Evolutionary conservation across 2,888 invertebrate species (phyloP), one percentile per base, ranked within the genome.

Genomic region (Mechanitis messenoides): DNA sequence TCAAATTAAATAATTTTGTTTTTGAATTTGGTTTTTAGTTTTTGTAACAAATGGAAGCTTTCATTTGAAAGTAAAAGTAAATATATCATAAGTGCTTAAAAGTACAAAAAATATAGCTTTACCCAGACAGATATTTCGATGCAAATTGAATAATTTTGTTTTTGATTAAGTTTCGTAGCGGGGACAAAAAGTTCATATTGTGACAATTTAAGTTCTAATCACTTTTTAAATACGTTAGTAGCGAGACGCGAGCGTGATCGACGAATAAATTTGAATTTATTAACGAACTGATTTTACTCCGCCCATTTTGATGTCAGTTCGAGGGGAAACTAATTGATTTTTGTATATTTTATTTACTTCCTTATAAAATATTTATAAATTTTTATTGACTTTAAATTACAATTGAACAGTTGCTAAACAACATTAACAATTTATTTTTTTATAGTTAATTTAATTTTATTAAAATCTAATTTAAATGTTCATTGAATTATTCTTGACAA

Each of bases 161-260:
- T 82, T 79, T 82, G 80, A 87, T 87, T 85, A 86, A 79, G 74
- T 71, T 69, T 67, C 74, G 74, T 67, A 71, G 75, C 73, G 74
- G 76, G 77, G 76, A 87, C 85, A 89, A 88, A 89, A 89, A 90
- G 83, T 88, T 87, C 87, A 83, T 88, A 88, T 87, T 89, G 88
- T 90, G 88, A 87, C 90, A 90, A 89, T 90, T 85, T 84, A 84
- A 89, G 81, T 87, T 88, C 84, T 90, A 90, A 90, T 88, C 87
- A 87, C 87, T 90, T 90, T 90, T 88, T 88, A 89, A 90, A 88
- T 83, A 77, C 86, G 86, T 90, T 90, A 89, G 85, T 74, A 78
- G 74, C 74, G 80, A 82, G 81, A 81, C 78, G 78, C 75, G 79
- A 78, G 79, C 75, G 81, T 79, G 86, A 88, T 88, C 87, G 80